Conservation (phyloP, 2,888 invertebrate genomes). For the Drosophila tanythrix region DNA sequence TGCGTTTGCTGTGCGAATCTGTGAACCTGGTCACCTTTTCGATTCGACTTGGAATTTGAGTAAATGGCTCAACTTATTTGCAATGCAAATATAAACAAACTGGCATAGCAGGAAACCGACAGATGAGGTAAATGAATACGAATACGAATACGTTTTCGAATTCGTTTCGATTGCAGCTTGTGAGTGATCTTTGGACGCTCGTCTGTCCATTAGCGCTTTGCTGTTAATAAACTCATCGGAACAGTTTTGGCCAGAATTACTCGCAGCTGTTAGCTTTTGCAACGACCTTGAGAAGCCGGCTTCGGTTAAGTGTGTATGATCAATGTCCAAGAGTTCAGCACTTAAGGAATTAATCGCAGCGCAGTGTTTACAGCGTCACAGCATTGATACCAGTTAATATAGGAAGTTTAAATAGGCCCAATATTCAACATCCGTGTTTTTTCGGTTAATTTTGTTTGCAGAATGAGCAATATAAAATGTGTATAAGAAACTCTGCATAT, state of each 20-base stretch:
- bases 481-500: background rate
- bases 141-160: background rate
- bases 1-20: background rate
- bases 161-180: slow-evolving; percentile 24
- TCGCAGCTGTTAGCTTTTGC: slow-evolving; percentile 5
- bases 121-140: slow-evolving; percentile 1
- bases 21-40: slow-evolving; percentile 12
- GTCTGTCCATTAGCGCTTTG: slow-evolving; percentile 45
- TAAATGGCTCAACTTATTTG: slow-evolving; percentile 17
- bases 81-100: slow-evolving; percentile 34
- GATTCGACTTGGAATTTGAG: slow-evolving; percentile 6
- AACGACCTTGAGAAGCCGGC: slow-evolving; percentile 49
- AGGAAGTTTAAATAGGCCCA: background rate
- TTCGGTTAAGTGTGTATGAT: slow-evolving; percentile 10
- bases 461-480: background rate
- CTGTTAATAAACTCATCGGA: slow-evolving; percentile 46
- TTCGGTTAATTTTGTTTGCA: background rate
- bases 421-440: slow-evolving; percentile 11
- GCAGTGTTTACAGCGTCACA: background rate
- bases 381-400: background rate
- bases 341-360: background rate
- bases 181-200: slow-evolving; percentile 34
- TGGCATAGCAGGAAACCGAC: background rate
- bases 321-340: slow-evolving; percentile 31
- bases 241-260: slow-evolving; percentile 16